These are phyloP conservation scores for Ictalurus furcatus DNA, from an alignment of 2,113 vertebrate species.

Conservation along the genomic window DNA sequence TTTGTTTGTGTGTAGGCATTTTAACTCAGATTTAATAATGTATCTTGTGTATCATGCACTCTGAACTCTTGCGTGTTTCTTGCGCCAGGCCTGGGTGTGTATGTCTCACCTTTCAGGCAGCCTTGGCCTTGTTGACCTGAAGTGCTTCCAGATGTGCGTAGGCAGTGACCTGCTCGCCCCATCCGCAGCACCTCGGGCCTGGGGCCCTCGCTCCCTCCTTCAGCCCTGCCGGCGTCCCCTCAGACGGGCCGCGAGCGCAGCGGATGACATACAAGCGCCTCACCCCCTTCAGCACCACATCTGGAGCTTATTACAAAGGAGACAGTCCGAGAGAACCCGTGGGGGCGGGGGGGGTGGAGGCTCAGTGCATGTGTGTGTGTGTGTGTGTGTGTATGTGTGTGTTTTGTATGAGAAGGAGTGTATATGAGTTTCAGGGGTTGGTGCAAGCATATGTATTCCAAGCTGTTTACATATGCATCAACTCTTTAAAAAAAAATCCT, in stretches of 20 bases:
- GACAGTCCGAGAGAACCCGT: constrained; percentile 70
- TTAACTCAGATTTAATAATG: not conserved
- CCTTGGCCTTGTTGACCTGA: constrained; percentile 69
- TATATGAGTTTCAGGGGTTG: constrained; percentile 40
- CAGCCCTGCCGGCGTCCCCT: constrained; percentile 76
- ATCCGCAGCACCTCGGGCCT: constrained; percentile 53
- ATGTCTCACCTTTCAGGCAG: constrained; percentile 74
- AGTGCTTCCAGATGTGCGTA: constrained; percentile 80
- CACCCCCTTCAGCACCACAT: constrained; percentile 72
- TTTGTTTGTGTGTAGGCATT: not conserved
- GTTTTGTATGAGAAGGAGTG: constrained; percentile 12
- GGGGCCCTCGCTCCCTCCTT: constrained; percentile 71
- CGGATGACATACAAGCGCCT: constrained; percentile 71
- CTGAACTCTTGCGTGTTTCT: constrained; percentile 10
- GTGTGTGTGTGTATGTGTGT: constrained; percentile 39
- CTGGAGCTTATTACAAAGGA: constrained; percentile 79
- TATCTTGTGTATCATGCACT: not conserved
- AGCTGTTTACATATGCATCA: constrained; percentile 37
- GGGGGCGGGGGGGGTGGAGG: constrained; percentile 58
- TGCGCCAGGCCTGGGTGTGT: constrained; percentile 52
- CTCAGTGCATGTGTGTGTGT: constrained; percentile 45
- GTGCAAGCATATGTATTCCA: constrained; percentile 23
- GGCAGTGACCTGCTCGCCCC: constrained; percentile 59
- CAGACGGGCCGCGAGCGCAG: constrained; percentile 62
- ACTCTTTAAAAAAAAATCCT: not conserved